phyloP scores from a whole-genome alignment of 2,113 vertebrate species.

The Mus musculus region GRCm39 chr13:93095001-93095500 shows the following conservation, averaged over 20 bases:
- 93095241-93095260: neutral
- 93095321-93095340: neutral
- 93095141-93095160: neutral
- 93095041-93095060: neutral
- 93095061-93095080: neutral
- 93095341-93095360: neutral
- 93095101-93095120: neutral
- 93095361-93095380: neutral
- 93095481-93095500: neutral
- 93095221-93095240: neutral
- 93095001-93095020: neutral
- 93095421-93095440: no score
- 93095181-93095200: neutral
- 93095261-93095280: neutral
- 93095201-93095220: slow-evolving; percentile 21
- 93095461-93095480: neutral
- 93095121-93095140: neutral
- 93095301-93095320: neutral
- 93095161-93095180: neutral
- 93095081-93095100: neutral
- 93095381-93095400: no score
- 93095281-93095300: neutral
- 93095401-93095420: no score
- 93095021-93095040: neutral
- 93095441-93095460: neutral